phyloP scores from a whole-genome alignment of 1,140 invertebrate genomes.

The Zaprionus davidi region DNA sequence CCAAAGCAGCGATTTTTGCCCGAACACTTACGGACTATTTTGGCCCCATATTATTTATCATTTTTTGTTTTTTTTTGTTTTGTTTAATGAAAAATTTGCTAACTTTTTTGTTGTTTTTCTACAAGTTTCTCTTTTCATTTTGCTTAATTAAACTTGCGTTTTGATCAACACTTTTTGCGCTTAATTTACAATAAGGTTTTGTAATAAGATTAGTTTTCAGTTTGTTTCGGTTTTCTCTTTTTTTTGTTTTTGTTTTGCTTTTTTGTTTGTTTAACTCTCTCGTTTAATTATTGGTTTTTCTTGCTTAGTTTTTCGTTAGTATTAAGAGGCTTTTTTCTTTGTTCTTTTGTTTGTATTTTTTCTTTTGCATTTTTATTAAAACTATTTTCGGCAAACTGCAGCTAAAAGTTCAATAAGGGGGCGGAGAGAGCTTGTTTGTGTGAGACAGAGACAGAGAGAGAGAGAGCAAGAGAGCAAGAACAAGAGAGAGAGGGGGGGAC shows the following conservation, averaged over 20 bases:
- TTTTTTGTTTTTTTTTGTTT: constrained; percentile 52
- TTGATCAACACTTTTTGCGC: constrained; percentile 55
- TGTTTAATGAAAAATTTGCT: constrained; percentile 28
- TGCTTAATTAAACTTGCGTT: constrained; percentile 37
- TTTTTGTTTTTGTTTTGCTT: constrained; percentile 21
- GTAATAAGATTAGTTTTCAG: constrained; percentile 67
- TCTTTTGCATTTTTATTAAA: constrained; percentile 38
- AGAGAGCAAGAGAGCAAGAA: constrained; percentile 14
- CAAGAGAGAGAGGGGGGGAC: constrained; percentile 7
- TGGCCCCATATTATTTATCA: constrained; percentile 72
- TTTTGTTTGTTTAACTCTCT: constrained; percentile 45
- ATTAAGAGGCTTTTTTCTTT: constrained; percentile 48
- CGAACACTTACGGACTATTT: constrained; percentile 84
- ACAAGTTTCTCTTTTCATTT: constrained; percentile 41
- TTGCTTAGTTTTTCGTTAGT: constrained; percentile 39
- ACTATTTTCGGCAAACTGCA: constrained; percentile 53
- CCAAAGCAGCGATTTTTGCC: constrained; percentile 82
- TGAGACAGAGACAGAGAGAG: constrained; percentile 13
- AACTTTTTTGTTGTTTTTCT: constrained; percentile 75
- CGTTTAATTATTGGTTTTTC: constrained; percentile 44
- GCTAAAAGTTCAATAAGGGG: constrained; percentile 76
- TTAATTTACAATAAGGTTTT: constrained; percentile 84
- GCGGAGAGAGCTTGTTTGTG: constrained; percentile 14
- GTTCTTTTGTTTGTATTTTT: constrained; percentile 30
- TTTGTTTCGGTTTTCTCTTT: constrained; percentile 30